Percentiles rank a stretch among this genome's conserved stretches.
Conservation (phyloP, 2,113 vertebrate species). For the Centropus unirufus region DNA sequence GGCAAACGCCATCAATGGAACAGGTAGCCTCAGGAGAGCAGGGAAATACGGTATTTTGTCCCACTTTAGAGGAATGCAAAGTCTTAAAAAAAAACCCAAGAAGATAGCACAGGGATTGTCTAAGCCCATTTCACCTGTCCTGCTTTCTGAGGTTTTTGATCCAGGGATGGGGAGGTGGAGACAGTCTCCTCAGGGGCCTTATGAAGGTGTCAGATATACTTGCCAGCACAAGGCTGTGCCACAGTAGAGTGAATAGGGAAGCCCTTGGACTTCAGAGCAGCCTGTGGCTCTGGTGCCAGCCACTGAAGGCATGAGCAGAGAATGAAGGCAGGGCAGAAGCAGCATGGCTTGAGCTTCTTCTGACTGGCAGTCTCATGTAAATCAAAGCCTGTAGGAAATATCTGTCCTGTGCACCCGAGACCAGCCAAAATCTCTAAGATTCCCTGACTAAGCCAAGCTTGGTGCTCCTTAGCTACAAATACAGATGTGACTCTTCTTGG, state of each 20-base stretch:
- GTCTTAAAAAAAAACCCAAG: not conserved
- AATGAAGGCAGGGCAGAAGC: not conserved
- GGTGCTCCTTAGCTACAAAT: not conserved
- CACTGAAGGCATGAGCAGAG: accelerated
- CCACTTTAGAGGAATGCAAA: not conserved
- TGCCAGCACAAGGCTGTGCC: not conserved
- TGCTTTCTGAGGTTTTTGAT: not conserved
- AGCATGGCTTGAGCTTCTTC: not conserved
- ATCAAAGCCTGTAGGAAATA: not conserved
- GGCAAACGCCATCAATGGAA: not conserved
- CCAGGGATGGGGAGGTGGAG: not conserved
- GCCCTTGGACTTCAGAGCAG: not conserved
- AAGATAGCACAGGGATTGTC: not conserved
- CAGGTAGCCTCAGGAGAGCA: not conserved
- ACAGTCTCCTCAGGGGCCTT: not conserved
- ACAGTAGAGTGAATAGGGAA: not conserved
- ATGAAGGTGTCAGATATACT: not conserved
- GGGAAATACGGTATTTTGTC: not conserved
- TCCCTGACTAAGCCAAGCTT: not conserved
- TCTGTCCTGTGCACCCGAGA: not conserved
- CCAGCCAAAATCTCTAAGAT: not conserved
- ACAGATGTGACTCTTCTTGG: not conserved
- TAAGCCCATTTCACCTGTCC: not conserved
- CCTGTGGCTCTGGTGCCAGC: not conserved
- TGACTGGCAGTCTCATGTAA: not conserved